Evolutionary conservation across 2,888 invertebrate species (phyloP).

Genomic region (Temnothorax ravouxi): DNA sequence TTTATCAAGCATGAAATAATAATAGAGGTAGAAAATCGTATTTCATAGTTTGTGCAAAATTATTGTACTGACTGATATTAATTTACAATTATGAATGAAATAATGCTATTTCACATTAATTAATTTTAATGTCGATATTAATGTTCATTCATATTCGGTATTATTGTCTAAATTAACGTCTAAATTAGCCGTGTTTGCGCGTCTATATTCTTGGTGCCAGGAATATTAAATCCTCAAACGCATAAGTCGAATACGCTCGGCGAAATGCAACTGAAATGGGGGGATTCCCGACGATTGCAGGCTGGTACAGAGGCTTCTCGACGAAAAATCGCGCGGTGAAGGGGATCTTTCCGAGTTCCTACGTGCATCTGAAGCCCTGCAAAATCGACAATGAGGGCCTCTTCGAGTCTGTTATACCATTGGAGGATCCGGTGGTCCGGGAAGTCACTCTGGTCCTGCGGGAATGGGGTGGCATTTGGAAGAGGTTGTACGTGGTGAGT

Average conservation of each 20-base stretch:
- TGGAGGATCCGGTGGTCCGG: slow-evolving; percentile 95
- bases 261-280: neutral
- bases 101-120: neutral
- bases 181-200: neutral
- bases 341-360: slow-evolving; percentile 94
- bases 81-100: slow-evolving; percentile 2
- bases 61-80: neutral
- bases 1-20: neutral
- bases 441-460: slow-evolving; percentile 96
- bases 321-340: slow-evolving; percentile 90
- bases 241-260: neutral
- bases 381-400: slow-evolving; percentile 94
- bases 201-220: neutral
- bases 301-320: slow-evolving; percentile 96
- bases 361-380: slow-evolving; percentile 92
- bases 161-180: neutral
- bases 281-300: slow-evolving; percentile 85
- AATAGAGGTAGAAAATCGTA: neutral
- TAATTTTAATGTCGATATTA: neutral
- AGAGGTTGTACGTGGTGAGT: slow-evolving; percentile 95
- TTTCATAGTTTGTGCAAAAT: neutral
- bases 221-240: slow-evolving; percentile 1
- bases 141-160: neutral
- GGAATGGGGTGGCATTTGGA: slow-evolving; percentile 98
- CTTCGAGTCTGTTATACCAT: slow-evolving; percentile 90